Conservation (phyloP, 1,140 invertebrate genomes). For the Conopomorpha cramerella region DNA sequence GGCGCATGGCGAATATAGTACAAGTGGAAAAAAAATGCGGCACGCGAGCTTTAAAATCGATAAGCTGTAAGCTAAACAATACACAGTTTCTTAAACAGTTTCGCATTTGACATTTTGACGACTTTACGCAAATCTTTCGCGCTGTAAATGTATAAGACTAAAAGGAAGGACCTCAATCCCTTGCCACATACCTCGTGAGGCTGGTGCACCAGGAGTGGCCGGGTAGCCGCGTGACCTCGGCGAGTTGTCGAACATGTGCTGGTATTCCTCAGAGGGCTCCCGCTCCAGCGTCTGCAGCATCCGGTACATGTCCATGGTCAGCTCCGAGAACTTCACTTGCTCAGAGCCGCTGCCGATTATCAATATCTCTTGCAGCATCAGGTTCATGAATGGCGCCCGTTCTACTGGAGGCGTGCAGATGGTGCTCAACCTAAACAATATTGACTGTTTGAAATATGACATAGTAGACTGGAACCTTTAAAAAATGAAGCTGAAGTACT, state of each 20-base stretch:
- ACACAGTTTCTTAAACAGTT: too few species aligned
- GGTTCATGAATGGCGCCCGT: slow-evolving; percentile 81
- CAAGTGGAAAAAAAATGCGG: too few species aligned
- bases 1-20: too few species aligned
- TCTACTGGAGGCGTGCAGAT: slow-evolving; percentile 87
- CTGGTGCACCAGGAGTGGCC: slow-evolving; percentile 20
- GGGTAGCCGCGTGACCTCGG: slow-evolving; percentile 79
- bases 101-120: too few species aligned
- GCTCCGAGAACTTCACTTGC: slow-evolving; percentile 97
- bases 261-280: slow-evolving; percentile 84
- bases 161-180: not conserved
- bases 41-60: too few species aligned
- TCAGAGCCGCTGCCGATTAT: slow-evolving; percentile 93
- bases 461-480: too few species aligned
- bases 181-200: slow-evolving; percentile 16
- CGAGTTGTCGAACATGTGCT: slow-evolving; percentile 84
- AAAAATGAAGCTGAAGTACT: too few species aligned
- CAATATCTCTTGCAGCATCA: slow-evolving; percentile 91
- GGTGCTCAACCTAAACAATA: slow-evolving; percentile 71
- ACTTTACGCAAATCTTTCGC: too few species aligned
- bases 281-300: slow-evolving; percentile 95
- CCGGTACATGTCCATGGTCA: slow-evolving; percentile 97
- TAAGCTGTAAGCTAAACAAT: too few species aligned
- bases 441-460: too few species aligned
- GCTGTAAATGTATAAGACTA: too few species aligned